Conservation (phyloP, 1,140 invertebrate genomes). For the Stegodyphus mimosarum region DNA sequence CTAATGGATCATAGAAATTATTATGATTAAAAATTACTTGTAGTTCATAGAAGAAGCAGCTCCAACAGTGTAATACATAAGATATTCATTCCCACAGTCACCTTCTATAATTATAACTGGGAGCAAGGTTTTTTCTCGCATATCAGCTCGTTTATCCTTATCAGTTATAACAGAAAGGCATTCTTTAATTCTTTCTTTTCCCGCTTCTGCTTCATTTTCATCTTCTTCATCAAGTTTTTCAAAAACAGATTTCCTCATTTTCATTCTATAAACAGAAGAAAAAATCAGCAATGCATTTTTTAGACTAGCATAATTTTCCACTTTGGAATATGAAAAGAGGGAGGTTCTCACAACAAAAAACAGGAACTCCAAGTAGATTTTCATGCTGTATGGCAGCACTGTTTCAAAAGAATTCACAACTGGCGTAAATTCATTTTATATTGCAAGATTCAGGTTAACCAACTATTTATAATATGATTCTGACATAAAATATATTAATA, state of each 20-base stretch:
- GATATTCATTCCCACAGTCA: not conserved
- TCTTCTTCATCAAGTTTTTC: not conserved
- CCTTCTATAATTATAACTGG: conserved; percentile 10
- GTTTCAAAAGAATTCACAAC: no score
- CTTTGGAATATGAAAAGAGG: not conserved
- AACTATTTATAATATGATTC: no score
- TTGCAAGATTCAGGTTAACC: no score
- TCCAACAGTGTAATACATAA: not conserved
- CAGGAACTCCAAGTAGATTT: no score
- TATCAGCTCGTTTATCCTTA: not conserved
- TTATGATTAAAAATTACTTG: not conserved
- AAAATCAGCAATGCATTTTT: not conserved
- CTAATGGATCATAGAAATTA: no score
- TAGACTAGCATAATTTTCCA: not conserved
- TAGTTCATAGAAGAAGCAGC: not conserved
- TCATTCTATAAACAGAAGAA: not conserved
- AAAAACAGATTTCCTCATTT: not conserved
- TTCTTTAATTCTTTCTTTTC: no score
- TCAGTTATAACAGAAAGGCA: not conserved
- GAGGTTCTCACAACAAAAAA: no score
- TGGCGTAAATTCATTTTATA: no score
- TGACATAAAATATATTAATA: no score
- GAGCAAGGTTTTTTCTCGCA: not conserved
- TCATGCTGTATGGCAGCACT: no score
- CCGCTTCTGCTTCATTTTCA: not conserved